Evolutionary conservation across 2,888 invertebrate species (phyloP).

Genomic region (Aphrophora alni): DNA sequence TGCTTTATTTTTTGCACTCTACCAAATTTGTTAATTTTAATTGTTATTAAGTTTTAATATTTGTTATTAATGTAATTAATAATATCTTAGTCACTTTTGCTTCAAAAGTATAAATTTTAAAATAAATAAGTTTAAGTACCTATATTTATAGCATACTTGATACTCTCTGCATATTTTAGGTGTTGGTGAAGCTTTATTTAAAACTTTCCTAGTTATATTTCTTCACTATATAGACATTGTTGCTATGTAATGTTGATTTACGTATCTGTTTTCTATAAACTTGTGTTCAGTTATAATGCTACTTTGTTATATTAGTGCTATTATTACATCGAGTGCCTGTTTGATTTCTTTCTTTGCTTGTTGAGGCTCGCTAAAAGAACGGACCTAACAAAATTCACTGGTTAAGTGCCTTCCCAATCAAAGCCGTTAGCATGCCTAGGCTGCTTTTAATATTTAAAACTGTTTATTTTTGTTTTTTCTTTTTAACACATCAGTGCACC

Average conservation of each 20-base stretch:
- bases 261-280: constrained; percentile 23
- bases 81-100: neutral
- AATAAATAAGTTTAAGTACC: constrained; percentile 6
- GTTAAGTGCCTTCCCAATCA: constrained; percentile 41
- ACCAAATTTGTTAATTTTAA: constrained; percentile 14
- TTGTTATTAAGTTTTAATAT: constrained; percentile 21
- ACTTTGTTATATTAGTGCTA: constrained; percentile 16
- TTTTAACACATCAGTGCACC: constrained; percentile 34
- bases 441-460: constrained; percentile 35
- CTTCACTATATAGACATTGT: neutral
- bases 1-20: constrained; percentile 27
- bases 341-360: constrained; percentile 41
- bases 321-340: constrained; percentile 30
- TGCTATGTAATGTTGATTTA: constrained; percentile 11
- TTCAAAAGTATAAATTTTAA: constrained; percentile 2
- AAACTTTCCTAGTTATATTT: neutral
- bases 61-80: neutral
- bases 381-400: constrained; percentile 42
- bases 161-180: neutral
- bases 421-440: constrained; percentile 42
- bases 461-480: neutral
- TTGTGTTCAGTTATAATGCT: constrained; percentile 24
- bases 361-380: constrained; percentile 42
- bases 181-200: neutral
- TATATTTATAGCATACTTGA: constrained; percentile 12